A percentile compares a stretch with the other conserved stretches of the same genome.
Evolutionary conservation across 2,888 invertebrate species (phyloP).

Genomic region (Limnephilus marmoratus): DNA sequence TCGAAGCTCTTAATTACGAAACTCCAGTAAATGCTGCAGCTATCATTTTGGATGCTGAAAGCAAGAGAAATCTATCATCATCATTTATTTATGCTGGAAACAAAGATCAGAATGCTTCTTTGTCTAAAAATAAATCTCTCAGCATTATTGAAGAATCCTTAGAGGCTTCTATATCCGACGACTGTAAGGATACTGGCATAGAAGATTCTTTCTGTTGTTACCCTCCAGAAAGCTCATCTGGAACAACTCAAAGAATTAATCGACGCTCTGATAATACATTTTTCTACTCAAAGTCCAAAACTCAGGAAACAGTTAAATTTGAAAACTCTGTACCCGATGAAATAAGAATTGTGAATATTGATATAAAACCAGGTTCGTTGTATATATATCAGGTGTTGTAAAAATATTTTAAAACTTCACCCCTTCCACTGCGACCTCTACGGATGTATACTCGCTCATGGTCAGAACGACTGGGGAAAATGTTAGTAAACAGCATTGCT

Average conservation of each 20-base stretch:
- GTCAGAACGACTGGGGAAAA: too few species aligned
- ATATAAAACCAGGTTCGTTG: slow-evolving; percentile 20
- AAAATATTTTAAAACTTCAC: neutral
- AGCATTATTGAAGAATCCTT: neutral
- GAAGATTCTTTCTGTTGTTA: neutral
- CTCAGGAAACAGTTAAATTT: neutral
- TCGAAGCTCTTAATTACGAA: slow-evolving; percentile 24
- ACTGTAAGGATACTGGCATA: neutral
- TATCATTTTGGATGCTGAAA: slow-evolving; percentile 11
- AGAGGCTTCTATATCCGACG: neutral
- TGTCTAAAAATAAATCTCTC: neutral
- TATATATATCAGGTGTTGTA: neutral
- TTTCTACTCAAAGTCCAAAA: neutral
- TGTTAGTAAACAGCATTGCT: too few species aligned
- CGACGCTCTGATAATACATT: neutral
- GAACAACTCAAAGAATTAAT: neutral
- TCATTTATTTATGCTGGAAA: neutral
- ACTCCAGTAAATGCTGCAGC: neutral
- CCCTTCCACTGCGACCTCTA: too few species aligned
- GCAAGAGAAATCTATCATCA: neutral
- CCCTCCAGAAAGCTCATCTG: neutral
- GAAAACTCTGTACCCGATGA: neutral
- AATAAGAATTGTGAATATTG: slow-evolving; percentile 20
- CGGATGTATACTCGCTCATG: too few species aligned
- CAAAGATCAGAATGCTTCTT: neutral